Evolutionary conservation across 2,113 vertebrate genomes (phyloP).

Genomic region (Arvicanthis niloticus): DNA sequence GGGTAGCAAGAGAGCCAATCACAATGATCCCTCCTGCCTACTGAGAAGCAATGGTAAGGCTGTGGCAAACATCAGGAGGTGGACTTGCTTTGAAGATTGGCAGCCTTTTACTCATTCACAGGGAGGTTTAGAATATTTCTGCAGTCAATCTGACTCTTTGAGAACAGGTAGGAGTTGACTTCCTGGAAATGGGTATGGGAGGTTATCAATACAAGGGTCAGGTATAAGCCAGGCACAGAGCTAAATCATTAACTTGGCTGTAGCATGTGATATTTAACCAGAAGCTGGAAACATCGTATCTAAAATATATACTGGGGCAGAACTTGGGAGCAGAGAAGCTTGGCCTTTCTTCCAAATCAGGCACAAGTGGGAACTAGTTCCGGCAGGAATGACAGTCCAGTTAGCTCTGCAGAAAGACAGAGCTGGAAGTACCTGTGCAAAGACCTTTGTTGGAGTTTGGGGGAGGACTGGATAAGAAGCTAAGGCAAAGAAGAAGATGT

Average conservation of each 20-base stretch:
- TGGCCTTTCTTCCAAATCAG: not conserved
- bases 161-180: conserved; percentile 17
- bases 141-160: conserved; percentile 18
- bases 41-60: not conserved
- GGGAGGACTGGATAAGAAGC: not conserved
- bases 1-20: not conserved
- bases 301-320: not conserved
- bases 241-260: not conserved
- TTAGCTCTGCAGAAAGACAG: not conserved
- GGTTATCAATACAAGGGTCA: not conserved
- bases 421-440: not conserved
- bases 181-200: conserved; percentile 32
- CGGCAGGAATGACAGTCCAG: not conserved
- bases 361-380: not conserved
- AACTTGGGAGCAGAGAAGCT: not conserved
- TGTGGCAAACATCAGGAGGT: not conserved
- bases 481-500: not conserved
- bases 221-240: not conserved
- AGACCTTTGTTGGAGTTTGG: not conserved
- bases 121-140: conserved; percentile 1
- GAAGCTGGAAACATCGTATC: not conserved
- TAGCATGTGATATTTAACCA: not conserved
- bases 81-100: conserved; percentile 53
- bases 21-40: not conserved
- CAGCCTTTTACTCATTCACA: not conserved